Evolutionary conservation across 2,113 vertebrate species (phyloP), one percentile per base, ranked within the genome.

Genomic region (Cyrtonyx montezumae): DNA sequence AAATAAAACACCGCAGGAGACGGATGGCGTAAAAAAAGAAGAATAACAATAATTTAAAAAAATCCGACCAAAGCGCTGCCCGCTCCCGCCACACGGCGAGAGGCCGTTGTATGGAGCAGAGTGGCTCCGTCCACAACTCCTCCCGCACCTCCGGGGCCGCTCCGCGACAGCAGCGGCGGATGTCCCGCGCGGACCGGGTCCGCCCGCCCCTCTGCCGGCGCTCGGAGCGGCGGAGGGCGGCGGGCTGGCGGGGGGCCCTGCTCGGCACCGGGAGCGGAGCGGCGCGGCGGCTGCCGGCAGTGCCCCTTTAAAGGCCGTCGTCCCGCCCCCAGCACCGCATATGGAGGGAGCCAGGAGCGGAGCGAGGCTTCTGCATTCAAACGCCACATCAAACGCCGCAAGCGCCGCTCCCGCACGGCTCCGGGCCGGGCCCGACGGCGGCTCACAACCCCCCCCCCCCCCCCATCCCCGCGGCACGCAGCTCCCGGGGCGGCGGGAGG

Each of bases 241-340:
- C 58, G 2, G n/a, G 34, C 66, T 23, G 25, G 73, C 70, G 26
- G 78, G 71, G 53, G 66, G 19, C 69, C 70, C 61, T 59, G 79
- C 91, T 68, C 45, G 25, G 73, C 78, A n/a, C 43, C 82, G 82
- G 82, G 45, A 28, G 66, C 40, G 37, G 58, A 59, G 73, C 32
- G 48, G 61, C 61, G 56, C 74, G 91, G 92, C 87, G 73, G 56
- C 61, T 70, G 84, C 62, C 79, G 79, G 80, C 79, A 45, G 51
- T 93, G 93, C 78, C 88, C 94, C 95, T 96, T 96, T 95, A 94
- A 96, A 96, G 90, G 58, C 85, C 58, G 34, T 81, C 53, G 83
- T 66, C 93, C 96, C 89, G 95, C 96, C 94, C 89, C 94, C 91
- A 87, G 87, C 94, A 92, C 91, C 71, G 95, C 96, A 94, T 93